These are phyloP conservation scores for Patella ulyssiponensis DNA, from an alignment of 2,888 invertebrate genomes.

Conservation along the genomic window DNA sequence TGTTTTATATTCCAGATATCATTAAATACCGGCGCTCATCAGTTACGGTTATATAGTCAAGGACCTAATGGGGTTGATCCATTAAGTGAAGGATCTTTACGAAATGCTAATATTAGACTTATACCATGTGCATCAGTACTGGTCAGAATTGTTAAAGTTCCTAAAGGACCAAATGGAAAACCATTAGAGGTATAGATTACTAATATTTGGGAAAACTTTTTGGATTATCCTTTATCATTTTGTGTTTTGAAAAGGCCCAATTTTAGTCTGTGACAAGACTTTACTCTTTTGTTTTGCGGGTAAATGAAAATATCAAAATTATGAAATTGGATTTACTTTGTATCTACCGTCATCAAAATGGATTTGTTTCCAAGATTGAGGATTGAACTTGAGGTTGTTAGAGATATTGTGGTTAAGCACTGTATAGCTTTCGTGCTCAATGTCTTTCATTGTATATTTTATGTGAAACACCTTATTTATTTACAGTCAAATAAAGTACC, in stretches of 20 bases:
- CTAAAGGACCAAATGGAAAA: conserved; percentile 63
- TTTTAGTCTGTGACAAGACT: too few relatives aligned
- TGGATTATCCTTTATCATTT: not conserved
- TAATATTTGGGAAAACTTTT: not conserved
- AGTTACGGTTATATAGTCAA: conserved; percentile 62
- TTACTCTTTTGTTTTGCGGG: too few relatives aligned
- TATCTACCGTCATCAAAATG: too few relatives aligned
- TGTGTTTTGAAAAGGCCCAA: too few relatives aligned
- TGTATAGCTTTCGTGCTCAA: too few relatives aligned
- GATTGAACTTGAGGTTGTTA: too few relatives aligned
- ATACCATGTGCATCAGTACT: conserved; percentile 68
- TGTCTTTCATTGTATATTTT: too few relatives aligned
- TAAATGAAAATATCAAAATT: too few relatives aligned
- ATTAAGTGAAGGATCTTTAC: conserved; percentile 58
- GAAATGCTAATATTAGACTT: conserved; percentile 53
- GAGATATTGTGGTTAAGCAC: too few relatives aligned
- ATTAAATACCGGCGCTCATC: conserved; percentile 69
- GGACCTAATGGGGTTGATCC: conserved; percentile 69
- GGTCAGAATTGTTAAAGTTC: conserved; percentile 64
- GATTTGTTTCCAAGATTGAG: too few relatives aligned
- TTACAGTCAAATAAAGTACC: conserved; percentile 64
- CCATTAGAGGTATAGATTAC: conserved; percentile 60
- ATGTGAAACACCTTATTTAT: too few relatives aligned
- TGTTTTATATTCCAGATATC: conserved; percentile 57
- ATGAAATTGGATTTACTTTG: too few relatives aligned